phyloP scores from a whole-genome alignment of 2,113 vertebrate genomes.

The Phrynosoma platyrhinos region DNA sequence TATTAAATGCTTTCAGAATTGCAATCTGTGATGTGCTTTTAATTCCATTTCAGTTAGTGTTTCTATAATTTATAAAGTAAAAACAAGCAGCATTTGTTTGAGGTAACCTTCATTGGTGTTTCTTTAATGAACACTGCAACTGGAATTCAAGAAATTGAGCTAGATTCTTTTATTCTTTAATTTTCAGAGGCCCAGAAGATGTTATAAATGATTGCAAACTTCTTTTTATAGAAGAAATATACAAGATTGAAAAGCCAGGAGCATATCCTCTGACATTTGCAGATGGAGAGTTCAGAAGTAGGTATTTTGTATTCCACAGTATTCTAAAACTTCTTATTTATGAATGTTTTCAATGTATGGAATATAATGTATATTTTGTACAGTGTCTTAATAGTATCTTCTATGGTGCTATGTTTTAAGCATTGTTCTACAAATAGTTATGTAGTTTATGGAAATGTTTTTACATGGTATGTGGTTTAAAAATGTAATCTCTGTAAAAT shows the following conservation, averaged over 20 bases:
- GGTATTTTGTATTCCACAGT: conserved; percentile 51
- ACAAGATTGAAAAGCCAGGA: conserved; percentile 94
- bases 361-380: no score
- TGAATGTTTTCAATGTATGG: conserved; percentile 19
- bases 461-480: neutral
- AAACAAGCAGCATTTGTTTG: neutral
- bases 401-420: no score
- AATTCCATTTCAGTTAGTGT: neutral
- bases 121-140: conserved; percentile 1
- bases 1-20: conserved; percentile 1
- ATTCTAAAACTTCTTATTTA: conserved; percentile 15
- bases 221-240: conserved; percentile 94
- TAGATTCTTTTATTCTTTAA: conserved; percentile 63
- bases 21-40: neutral
- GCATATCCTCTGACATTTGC: conserved; percentile 87
- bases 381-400: no score
- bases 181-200: conserved; percentile 89
- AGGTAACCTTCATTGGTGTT: neutral
- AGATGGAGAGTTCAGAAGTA: conserved; percentile 97
- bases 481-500: neutral
- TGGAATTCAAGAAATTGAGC: conserved; percentile 14
- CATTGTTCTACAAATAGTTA: neutral
- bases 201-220: conserved; percentile 93
- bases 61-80: neutral
- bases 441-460: neutral